A percentile compares a stretch with the other conserved stretches of the same genome.
These are phyloP conservation scores for Cisticola juncidis DNA, from an alignment of 2,113 vertebrate genomes.

Conservation along the genomic window DNA sequence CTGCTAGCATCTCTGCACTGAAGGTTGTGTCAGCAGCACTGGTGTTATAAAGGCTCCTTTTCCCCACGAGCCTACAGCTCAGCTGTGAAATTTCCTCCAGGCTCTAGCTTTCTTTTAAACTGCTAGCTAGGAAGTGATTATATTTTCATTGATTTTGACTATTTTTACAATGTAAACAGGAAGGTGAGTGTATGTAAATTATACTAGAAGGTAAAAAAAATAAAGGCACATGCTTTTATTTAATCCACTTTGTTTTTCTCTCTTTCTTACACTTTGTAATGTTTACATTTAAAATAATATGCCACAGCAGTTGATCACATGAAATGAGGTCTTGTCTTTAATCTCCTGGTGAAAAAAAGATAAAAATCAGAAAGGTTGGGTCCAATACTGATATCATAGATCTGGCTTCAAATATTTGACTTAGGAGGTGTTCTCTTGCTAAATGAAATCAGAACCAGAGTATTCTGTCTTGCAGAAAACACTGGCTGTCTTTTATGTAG, in stretches of 20 bases:
- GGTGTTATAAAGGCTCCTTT: neutral
- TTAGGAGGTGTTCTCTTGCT: neutral
- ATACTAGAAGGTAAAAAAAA: neutral
- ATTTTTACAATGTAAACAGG: neutral
- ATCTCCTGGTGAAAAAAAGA: neutral
- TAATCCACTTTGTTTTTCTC: neutral
- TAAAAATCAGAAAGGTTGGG: neutral
- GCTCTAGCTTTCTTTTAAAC: conserved; percentile 10
- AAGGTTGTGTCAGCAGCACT: neutral
- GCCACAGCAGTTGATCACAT: neutral
- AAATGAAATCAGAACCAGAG: neutral
- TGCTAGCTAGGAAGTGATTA: neutral
- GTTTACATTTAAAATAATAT: neutral
- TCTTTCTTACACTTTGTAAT: neutral
- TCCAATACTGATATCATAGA: neutral
- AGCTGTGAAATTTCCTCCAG: conserved; percentile 29
- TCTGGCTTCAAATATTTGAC: neutral
- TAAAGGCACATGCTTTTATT: neutral
- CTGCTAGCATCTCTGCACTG: neutral
- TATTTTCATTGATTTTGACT: conserved; percentile 22
- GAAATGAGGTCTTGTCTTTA: neutral
- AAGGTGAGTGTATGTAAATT: neutral
- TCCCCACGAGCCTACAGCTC: neutral
- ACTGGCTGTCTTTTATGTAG: neutral
- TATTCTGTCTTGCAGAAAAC: neutral